Evolutionary conservation across 2,888 invertebrate species (phyloP), one percentile per base, ranked within the genome.

Genomic region (Trissolcus brochymenae): DNA sequence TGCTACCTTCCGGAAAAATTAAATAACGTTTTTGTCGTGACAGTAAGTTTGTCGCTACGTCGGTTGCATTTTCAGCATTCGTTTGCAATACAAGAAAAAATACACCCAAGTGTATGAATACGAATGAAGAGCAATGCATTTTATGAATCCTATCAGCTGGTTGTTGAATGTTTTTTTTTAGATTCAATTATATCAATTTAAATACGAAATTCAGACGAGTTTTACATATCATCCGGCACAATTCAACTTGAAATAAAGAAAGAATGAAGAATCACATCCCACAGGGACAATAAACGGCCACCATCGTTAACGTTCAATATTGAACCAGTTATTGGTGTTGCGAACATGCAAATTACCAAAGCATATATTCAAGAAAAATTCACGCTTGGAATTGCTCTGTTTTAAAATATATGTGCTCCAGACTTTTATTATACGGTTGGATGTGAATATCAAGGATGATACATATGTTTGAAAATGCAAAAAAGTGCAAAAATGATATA

Each of bases 1-100:
- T 92, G 82, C 92, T 92, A 62, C 92, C 92, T 88, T 92, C 91
- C 1, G 92, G 91, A 85, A 92, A 92, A 79, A 92, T 88, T 57
- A 92, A 82, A 83, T 92, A 92, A 78, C 92, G 89, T 82, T 92
- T 92, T 71, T 89, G 90, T 76, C 92, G 88, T 0, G 92, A 91
- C 61, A 92, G 85, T 6, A 66, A 61, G 35, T 74, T 76, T 9
- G 14, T 68, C 53, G 62, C 51, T 9, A 35, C 25, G 13, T 9
- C 43, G 14, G 61, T 53, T 19, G 65, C 17, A 41, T 61, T 70
- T 66, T 74, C 56, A 13, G 43, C 35, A 9, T 66, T 16, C 17
- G 43, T 40, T 25, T 54, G 71, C 55, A 49, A 71, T 46, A 66
- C 43, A 14, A 61, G 46, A 9, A 62, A 59, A 64, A 73, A 16